Evolutionary conservation across 1,140 invertebrate genomes (phyloP).

Genomic region (Megathymus violae): DNA sequence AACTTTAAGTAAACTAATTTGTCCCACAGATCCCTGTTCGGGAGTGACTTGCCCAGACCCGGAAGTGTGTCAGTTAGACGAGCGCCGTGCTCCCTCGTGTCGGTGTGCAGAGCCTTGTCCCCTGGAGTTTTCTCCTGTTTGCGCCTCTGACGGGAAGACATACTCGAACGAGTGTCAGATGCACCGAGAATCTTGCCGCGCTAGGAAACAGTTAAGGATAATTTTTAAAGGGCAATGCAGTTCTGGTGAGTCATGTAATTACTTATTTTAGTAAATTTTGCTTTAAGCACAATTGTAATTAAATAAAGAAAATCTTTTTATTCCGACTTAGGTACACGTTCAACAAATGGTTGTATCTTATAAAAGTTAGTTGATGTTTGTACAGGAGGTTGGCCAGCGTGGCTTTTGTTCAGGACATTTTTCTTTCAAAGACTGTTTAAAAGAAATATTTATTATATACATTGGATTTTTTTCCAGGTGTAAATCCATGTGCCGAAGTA

Average conservation of each 20-base stretch:
- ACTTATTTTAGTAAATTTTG: no score
- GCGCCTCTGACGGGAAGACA: constrained; percentile 93
- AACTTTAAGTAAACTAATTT: constrained; percentile 12
- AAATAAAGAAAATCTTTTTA: no score
- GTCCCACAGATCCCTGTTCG: constrained; percentile 91
- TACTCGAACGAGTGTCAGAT: constrained; percentile 94
- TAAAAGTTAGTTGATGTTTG: no score
- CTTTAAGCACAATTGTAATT: no score
- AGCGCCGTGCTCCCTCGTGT: constrained; percentile 90
- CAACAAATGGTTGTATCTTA: no score
- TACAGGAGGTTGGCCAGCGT: no score
- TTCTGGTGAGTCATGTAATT: constrained; percentile 89
- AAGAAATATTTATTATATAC: neutral
- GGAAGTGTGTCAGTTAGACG: constrained; percentile 93
- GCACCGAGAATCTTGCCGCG: constrained; percentile 89
- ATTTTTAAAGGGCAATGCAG: constrained; percentile 92
- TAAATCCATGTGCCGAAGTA: constrained; percentile 91
- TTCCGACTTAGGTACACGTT: no score
- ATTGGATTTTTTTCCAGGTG: constrained; percentile 83
- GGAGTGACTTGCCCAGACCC: constrained; percentile 90
- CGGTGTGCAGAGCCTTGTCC: constrained; percentile 91
- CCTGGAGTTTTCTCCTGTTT: constrained; percentile 92
- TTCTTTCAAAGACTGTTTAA: no score
- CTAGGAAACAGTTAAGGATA: constrained; percentile 88
- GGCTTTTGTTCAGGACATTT: no score